Base-by-base conservation (phyloP, 1,140 invertebrate species). In the Plectus sambesii region DNA sequence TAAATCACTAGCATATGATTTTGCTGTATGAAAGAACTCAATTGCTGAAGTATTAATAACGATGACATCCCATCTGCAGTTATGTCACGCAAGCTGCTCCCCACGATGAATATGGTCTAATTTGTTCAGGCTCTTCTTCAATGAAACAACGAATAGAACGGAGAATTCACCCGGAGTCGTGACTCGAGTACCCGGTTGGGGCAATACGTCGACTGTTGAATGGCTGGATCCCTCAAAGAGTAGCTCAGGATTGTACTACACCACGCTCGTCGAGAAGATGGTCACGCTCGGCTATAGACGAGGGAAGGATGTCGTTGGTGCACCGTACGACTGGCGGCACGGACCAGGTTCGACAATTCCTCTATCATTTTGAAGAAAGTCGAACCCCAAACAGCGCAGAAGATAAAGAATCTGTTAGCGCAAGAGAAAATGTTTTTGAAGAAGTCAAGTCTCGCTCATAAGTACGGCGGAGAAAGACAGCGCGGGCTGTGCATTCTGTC, bases 311-410 rank as follows among this genome's bases (percentile, higher is more conserved):
- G 71, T 98, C 9, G 76, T 81, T 57, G 93, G 88, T 52, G 90
- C 90, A 38, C 92, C 93, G 2, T 98, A 89, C 73, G 93, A 98
- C 73, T 99, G 97, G 70, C 78, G 93, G 58, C 87, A 82, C 79
- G 87, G 83, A 53, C 89, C 90, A 68, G 90, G 89, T 94, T 78
- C n/a, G n/a, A n/a, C n/a, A n/a, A n/a, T n/a, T n/a, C n/a, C n/a
- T n/a, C n/a, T n/a, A n/a, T n/a, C n/a, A n/a, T n/a, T n/a, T n/a
- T n/a, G n/a, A n/a, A n/a, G n/a, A n/a, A n/a, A n/a, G n/a, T n/a
- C n/a, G n/a, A n/a, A n/a, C n/a, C n/a, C n/a, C n/a, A n/a, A n/a
- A n/a, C n/a, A n/a, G n/a, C n/a, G n/a, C n/a, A n/a, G n/a, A n/a
- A n/a, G n/a, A n/a, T 22, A 53, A 55, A 52, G 1, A 20, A 45